Evolutionary conservation across 2,888 invertebrate genomes (phyloP).

Genomic region (Habrosyne pyritoides): DNA sequence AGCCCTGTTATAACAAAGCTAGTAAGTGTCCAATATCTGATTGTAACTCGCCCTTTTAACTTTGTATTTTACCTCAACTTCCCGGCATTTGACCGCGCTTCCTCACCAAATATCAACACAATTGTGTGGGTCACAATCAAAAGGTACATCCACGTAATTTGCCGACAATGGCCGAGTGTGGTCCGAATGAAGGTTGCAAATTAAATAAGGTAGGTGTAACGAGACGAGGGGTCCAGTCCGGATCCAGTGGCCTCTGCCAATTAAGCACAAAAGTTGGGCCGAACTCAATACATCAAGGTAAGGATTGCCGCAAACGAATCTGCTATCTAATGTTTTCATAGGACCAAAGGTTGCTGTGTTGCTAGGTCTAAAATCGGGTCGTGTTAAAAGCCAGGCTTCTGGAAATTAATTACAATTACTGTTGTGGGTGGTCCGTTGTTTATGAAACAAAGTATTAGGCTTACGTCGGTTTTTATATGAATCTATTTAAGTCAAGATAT

Average conservation of each 20-base stretch:
- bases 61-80: neutral
- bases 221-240: neutral
- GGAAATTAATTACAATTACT: neutral
- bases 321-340: neutral
- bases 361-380: neutral
- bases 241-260: conserved; percentile 3
- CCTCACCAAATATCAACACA: neutral
- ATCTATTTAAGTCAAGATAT: no score
- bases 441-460: no score
- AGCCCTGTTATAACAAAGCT: neutral
- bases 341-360: neutral
- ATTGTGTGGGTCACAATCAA: conserved; percentile 1
- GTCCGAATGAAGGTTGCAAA: conserved; percentile 1
- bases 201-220: conserved; percentile 7
- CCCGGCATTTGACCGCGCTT: neutral
- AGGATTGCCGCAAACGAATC: neutral
- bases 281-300: conserved; percentile 4
- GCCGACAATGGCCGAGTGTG: neutral
- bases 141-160: conserved; percentile 6
- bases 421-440: neutral
- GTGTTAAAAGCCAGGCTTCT: no score
- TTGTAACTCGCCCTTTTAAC: neutral
- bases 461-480: no score
- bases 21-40: neutral
- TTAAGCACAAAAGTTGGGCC: conserved; percentile 5